phyloP scores from a whole-genome alignment of 2,113 vertebrate species.

The Typhlomys cinereus region DNA sequence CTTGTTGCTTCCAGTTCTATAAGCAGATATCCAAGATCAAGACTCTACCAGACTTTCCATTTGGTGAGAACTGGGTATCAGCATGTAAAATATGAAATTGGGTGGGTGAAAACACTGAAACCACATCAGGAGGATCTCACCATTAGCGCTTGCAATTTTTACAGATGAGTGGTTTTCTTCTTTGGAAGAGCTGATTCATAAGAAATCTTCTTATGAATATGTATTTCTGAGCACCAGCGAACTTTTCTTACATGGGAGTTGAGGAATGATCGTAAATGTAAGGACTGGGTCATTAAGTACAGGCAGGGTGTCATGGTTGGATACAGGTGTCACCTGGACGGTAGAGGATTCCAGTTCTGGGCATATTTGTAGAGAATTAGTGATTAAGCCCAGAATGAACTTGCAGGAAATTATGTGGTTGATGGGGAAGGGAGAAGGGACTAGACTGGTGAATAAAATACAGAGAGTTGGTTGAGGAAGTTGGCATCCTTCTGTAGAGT shows the following conservation, averaged over 20 bases:
- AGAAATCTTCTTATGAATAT: neutral
- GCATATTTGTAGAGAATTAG: too few relatives aligned
- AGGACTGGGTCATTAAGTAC: neutral
- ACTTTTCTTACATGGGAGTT: neutral
- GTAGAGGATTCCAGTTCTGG: too few relatives aligned
- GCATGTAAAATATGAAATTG: neutral
- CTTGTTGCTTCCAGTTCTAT: neutral
- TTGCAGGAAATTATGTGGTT: too few relatives aligned
- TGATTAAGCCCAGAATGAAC: too few relatives aligned
- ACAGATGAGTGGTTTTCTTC: neutral
- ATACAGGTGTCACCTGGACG: too few relatives aligned
- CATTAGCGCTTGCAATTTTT: neutral
- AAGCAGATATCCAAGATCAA: neutral
- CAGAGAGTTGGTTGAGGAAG: too few relatives aligned
- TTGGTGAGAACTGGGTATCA: neutral
- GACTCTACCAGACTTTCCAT: neutral
- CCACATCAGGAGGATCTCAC: neutral
- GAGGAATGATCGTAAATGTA: neutral
- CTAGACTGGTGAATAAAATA: too few relatives aligned
- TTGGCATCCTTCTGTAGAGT: too few relatives aligned
- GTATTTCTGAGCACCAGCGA: neutral
- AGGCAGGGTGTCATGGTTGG: too few relatives aligned
- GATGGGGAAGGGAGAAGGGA: too few relatives aligned
- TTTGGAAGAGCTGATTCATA: neutral
- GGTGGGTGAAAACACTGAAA: neutral